Conservation (phyloP, 2,888 invertebrate genomes). For the Agelastica alni region DNA sequence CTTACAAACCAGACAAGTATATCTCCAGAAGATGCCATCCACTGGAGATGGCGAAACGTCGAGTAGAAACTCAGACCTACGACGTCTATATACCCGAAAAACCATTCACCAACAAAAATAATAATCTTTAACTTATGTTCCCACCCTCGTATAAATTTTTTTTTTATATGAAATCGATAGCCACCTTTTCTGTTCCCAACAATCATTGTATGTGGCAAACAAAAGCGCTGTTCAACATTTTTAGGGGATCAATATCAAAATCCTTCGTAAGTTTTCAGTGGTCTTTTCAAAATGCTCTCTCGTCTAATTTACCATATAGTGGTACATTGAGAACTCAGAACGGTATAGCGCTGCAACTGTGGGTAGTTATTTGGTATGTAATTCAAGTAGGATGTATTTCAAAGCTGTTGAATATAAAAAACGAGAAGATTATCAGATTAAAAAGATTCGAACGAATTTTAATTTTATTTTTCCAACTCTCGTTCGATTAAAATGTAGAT, state of each 20-base stretch:
- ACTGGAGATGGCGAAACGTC: too few species aligned
- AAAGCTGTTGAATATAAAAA: neutral
- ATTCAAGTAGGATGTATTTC: conserved; percentile 14
- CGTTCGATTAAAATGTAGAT: too few species aligned
- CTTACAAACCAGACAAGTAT: too few species aligned
- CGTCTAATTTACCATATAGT: neutral
- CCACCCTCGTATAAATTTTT: too few species aligned
- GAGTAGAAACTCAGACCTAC: too few species aligned
- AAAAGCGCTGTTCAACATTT: conserved; percentile 13
- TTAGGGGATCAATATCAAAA: conserved; percentile 15
- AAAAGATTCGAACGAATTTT: neutral
- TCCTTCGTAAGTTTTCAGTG: conserved; percentile 7
- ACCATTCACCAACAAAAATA: too few species aligned
- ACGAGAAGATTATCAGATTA: neutral
- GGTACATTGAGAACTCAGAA: neutral
- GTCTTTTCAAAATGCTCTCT: conserved; percentile 8
- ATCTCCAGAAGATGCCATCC: too few species aligned
- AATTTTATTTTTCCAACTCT: too few species aligned
- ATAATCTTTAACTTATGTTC: too few species aligned
- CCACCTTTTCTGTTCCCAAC: conserved; percentile 13
- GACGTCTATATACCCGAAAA: too few species aligned
- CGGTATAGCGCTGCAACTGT: neutral
- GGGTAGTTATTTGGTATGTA: conserved; percentile 15
- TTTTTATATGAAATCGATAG: conserved; percentile 14
- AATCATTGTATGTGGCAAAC: conserved; percentile 26